Conservation (phyloP, 2,113 vertebrate species). For the Hemicordylus capensis region DNA sequence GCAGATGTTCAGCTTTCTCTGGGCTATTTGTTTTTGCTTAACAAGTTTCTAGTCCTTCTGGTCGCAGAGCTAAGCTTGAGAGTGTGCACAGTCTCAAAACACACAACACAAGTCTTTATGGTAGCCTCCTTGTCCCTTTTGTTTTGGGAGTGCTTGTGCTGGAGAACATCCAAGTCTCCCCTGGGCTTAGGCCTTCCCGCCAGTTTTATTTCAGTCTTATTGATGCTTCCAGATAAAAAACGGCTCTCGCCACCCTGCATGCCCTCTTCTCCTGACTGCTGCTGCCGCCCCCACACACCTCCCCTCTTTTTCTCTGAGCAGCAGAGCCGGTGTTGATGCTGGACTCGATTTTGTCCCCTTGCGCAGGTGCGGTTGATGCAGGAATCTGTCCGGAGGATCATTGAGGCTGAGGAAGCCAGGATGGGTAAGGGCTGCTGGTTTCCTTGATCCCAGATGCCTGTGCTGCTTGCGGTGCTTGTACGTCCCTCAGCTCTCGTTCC, state of each 20-base stretch:
- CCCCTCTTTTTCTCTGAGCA: neutral
- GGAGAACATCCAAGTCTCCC: neutral
- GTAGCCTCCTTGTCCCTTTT: too few relatives aligned
- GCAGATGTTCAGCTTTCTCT: neutral
- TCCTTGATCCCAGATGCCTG: neutral
- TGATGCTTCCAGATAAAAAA: neutral
- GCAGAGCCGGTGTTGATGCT: neutral
- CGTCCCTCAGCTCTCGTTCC: neutral
- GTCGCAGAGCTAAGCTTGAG: neutral
- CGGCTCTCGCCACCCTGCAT: too few relatives aligned
- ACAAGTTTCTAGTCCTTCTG: neutral
- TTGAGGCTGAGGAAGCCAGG: slow-evolving; percentile 93
- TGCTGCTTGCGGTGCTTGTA: neutral
- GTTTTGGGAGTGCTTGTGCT: too few relatives aligned
- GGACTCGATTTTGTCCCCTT: neutral
- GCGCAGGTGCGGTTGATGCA: slow-evolving; percentile 94
- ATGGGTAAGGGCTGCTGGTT: slow-evolving; percentile 85
- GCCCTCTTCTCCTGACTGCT: neutral
- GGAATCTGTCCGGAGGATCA: slow-evolving; percentile 95
- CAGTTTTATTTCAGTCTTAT: neutral
- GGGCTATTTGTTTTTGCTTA: neutral
- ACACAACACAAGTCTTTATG: too few relatives aligned
- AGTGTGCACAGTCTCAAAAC: too few relatives aligned
- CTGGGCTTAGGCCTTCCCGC: neutral
- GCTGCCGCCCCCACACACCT: neutral